Evolutionary conservation across 2,113 vertebrate species (phyloP), one percentile per base, ranked within the genome.

Genomic region (Micromys minutus): DNA sequence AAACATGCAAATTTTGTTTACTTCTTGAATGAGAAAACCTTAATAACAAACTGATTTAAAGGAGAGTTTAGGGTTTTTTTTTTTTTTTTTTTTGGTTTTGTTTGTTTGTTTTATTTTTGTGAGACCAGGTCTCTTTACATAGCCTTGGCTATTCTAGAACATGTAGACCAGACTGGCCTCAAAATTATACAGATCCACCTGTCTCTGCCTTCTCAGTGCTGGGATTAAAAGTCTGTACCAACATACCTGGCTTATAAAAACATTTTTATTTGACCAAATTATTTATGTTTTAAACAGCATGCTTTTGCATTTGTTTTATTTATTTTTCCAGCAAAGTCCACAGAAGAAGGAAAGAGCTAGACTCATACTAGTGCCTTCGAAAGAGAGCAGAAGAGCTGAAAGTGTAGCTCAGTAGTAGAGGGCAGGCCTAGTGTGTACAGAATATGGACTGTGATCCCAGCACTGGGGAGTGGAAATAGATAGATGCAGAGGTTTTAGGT

Each of bases 41-140:
- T 83, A 63, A 94, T 72, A 87, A 36, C 75, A 90, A 87, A 84
- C 55, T 91, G 61, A 91, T 86, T 42, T 86, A 86, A 45, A 86
- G 93, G 77, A 71, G 89, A 74, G n/a, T 90, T 90, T 81, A 59
- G 22, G 8, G 12, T 57, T 80, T 80, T 80, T 36, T n/a, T 81
- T 39, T 0, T 13, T 55, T n/a, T 7, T 47, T 74, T 42, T 57
- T 57, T 59, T n/a, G n/a, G n/a, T n/a, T n/a, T n/a, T n/a, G n/a
- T n/a, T 80, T 80, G 52, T n/a, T 81, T 39, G 1, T 13, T 55
- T n/a, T 7, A 47, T 74, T 42, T 57, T 57, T 59, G 24, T 81
- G 36, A 59, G 52, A 39, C 34, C 21, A 34, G 21, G 11, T 57
- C 50, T 81, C 11, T 50, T 11, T 39, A 7, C 9, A 55, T 55